phyloP scores from a whole-genome alignment of 2,113 vertebrate genomes.

The Paralichthys olivaceus region DNA sequence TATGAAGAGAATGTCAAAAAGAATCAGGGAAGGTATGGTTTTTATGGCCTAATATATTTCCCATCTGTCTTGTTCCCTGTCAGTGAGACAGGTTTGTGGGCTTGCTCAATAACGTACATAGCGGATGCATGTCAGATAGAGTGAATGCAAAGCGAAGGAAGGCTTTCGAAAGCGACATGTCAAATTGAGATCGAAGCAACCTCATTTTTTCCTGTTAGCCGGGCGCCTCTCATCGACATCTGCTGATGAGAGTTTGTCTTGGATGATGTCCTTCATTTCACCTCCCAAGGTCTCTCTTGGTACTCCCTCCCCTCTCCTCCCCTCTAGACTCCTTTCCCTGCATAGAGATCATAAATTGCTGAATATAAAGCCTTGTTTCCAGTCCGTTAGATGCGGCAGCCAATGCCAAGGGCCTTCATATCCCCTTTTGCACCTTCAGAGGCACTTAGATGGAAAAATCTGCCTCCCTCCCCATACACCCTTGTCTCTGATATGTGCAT shows the following conservation, averaged over 20 bases:
- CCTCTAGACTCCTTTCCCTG: conserved; percentile 51
- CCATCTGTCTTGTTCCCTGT: conserved; percentile 36
- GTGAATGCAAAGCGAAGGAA: conserved; percentile 29
- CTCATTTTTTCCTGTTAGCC: conserved; percentile 69
- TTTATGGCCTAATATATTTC: conserved; percentile 26
- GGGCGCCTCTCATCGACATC: conserved; percentile 65
- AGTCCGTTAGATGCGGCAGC: conserved; percentile 77
- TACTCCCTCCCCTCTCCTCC: conserved; percentile 52
- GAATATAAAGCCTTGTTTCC: conserved; percentile 83
- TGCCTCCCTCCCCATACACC: conserved; percentile 48
- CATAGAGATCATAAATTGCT: conserved; percentile 79
- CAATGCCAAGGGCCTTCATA: conserved; percentile 74
- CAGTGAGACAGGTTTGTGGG: conserved; percentile 27
- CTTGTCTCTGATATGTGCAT: conserved; percentile 64
- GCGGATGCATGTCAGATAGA: conserved; percentile 27
- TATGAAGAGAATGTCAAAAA: neutral
- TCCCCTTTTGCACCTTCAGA: conserved; percentile 69
- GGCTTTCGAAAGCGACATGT: conserved; percentile 49
- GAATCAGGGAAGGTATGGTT: neutral
- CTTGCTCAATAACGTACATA: conserved; percentile 26
- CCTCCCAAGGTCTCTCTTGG: conserved; percentile 71
- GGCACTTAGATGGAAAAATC: conserved; percentile 76
- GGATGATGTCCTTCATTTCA: conserved; percentile 78
- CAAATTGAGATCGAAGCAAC: conserved; percentile 58
- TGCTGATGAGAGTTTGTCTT: conserved; percentile 78